Evolutionary conservation across 2,888 invertebrate genomes (phyloP), one percentile per base, ranked within the genome.

Genomic region (Andrena camellia): DNA sequence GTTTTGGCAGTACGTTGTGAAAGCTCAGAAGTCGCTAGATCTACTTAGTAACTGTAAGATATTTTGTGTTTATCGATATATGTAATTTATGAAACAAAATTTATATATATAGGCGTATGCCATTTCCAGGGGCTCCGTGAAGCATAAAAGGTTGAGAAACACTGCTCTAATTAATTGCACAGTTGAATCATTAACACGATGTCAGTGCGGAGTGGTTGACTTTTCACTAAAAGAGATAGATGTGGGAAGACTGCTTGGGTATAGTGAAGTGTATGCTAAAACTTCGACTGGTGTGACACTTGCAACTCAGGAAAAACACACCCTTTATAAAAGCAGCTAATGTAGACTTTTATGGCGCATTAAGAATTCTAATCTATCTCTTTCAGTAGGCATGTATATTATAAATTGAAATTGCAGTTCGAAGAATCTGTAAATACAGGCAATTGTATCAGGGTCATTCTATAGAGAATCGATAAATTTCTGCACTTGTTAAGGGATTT

Each of bases 321-420:
- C 57, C 42, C 42, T 20, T 1, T n/a, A 13, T 33, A 29, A 48
- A 48, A 29, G 4, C 23, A 2, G 5, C 7, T 5, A 17, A 13
- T n/a, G 26, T n/a, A 35, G 0, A 66, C n/a, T 1, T 70, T 29
- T 33, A 60, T 35, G 64, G 48, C 0, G 3, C 57, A 74, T 68
- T 62, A 54, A 13, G n/a, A 8, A 42, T 54, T 29, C 23, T 35
- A 10, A 13, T 77, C 73, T 69, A 29, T 68, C 26, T 81, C 72
- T 74, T 71, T 73, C 76, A 73, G 73, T 31, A 2, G 72, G 83
- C 81, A 83, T 83, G 83, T 75, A 29, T 66, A 23, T 52, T 73
- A 50, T 57, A 29, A 64, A 76, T 60, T 59, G 33, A 59, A n/a
- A 59, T 67, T 23, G n/a, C 71, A 48, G 26, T 66, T 29, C 10